Evolutionary conservation across 2,888 invertebrate species (phyloP).

Genomic region (Caenorhabditis afra): DNA sequence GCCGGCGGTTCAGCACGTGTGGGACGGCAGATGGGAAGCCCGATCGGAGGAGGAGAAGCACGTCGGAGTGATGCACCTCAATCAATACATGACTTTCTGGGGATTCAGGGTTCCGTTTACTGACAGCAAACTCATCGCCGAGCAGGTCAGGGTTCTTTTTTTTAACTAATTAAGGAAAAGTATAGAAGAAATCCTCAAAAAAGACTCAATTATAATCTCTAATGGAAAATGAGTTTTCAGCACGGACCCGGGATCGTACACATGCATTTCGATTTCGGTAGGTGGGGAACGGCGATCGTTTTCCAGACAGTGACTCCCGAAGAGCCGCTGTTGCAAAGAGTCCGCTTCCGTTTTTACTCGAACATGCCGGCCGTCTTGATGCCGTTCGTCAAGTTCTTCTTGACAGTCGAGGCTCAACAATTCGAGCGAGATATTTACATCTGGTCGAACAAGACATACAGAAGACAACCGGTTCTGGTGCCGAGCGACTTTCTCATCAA

Average conservation of each 20-base stretch:
- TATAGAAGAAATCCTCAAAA: too few species aligned
- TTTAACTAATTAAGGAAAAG: too few species aligned
- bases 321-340: conserved; percentile 87
- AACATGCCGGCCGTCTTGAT: conserved; percentile 85
- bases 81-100: conserved; percentile 82
- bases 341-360: conserved; percentile 88
- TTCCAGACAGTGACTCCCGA: conserved; percentile 89
- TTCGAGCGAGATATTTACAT: conserved; percentile 89
- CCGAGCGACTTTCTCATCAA: conserved; percentile 87
- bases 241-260: conserved; percentile 89
- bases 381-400: conserved; percentile 85
- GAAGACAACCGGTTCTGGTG: conserved; percentile 86
- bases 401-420: conserved; percentile 85
- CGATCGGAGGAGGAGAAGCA: conserved; percentile 83
- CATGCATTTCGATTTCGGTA: conserved; percentile 84
- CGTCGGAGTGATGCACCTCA: conserved; percentile 85
- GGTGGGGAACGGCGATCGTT: conserved; percentile 84
- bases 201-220: too few species aligned
- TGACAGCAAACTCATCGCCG: conserved; percentile 66
- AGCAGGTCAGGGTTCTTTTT: conserved; percentile 63
- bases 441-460: conserved; percentile 90
- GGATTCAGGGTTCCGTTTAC: conserved; percentile 69
- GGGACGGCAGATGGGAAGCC: conserved; percentile 85
- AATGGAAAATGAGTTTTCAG: too few species aligned
- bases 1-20: conserved; percentile 82